Percentiles rank a stretch among this genome's conserved stretches.
Evolutionary conservation across 2,113 vertebrate genomes (phyloP).

Genomic region (Acrocephalus kingi): DNA sequence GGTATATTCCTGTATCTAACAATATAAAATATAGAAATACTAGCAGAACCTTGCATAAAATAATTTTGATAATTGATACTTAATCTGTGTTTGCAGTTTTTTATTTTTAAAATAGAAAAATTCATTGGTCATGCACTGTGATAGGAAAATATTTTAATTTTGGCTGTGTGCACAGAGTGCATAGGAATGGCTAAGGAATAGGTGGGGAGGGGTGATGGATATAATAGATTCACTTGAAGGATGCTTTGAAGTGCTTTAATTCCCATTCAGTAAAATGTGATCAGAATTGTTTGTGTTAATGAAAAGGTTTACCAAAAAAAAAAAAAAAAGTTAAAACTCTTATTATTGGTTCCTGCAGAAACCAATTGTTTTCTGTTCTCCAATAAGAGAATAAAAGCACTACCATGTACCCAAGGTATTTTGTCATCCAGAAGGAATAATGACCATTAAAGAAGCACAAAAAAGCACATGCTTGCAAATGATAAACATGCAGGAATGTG

Average conservation of each 20-base stretch:
- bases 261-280: not conserved
- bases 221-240: not conserved
- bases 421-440: not conserved
- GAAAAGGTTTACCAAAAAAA: not conserved
- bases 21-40: not conserved
- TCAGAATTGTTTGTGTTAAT: not conserved
- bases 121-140: not conserved
- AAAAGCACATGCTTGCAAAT: not conserved
- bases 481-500: not conserved
- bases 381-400: not conserved
- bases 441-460: not conserved
- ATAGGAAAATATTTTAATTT: not conserved
- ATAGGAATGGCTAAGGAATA: not conserved
- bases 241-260: not conserved
- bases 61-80: not conserved
- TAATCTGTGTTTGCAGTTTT: not conserved
- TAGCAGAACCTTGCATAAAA: not conserved
- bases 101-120: not conserved
- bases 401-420: not conserved
- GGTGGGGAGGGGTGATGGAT: not conserved
- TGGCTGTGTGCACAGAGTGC: not conserved
- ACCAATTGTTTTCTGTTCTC: not conserved
- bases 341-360: not conserved
- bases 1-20: not conserved
- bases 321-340: not conserved